A percentile compares a stretch with the other conserved stretches of the same genome.
Evolutionary conservation across 1,140 invertebrate genomes (phyloP).

Genomic region (Medauroidea extradentata): DNA sequence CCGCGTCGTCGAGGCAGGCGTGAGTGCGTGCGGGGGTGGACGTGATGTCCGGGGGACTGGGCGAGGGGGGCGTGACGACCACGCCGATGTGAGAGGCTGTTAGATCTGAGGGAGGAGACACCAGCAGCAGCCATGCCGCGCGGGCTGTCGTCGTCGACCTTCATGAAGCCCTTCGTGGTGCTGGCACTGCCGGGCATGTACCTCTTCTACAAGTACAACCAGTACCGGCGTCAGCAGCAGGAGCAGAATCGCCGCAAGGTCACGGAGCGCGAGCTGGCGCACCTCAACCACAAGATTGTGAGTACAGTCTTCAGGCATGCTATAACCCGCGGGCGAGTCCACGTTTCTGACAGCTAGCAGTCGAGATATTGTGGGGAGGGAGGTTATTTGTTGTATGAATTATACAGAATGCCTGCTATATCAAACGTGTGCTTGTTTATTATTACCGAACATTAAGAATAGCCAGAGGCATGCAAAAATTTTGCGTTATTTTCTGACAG

Average conservation of each 20-base stretch:
- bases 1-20: too few species aligned
- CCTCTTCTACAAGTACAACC: constrained; percentile 84
- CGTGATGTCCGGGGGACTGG: constrained; percentile 83
- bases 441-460: too few species aligned
- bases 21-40: constrained; percentile 57
- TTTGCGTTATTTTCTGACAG: too few species aligned
- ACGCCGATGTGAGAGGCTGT: background rate
- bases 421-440: too few species aligned
- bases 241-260: constrained; percentile 72
- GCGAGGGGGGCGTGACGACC: background rate
- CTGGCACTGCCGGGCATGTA: constrained; percentile 82
- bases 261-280: constrained; percentile 76
- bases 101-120: background rate
- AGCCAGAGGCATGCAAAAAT: too few species aligned
- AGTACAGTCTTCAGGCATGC: too few species aligned
- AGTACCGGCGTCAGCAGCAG: constrained; percentile 76
- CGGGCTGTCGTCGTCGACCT: constrained; percentile 51
- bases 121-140: constrained; percentile 50
- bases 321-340: too few species aligned
- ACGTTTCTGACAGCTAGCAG: too few species aligned
- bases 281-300: constrained; percentile 87
- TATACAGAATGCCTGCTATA: too few species aligned
- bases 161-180: constrained; percentile 76
- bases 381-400: too few species aligned
- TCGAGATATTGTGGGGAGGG: too few species aligned